Evolutionary conservation across 2,797 vertebrate genomes (phyloP).

Genomic region (Esox lucius): DNA sequence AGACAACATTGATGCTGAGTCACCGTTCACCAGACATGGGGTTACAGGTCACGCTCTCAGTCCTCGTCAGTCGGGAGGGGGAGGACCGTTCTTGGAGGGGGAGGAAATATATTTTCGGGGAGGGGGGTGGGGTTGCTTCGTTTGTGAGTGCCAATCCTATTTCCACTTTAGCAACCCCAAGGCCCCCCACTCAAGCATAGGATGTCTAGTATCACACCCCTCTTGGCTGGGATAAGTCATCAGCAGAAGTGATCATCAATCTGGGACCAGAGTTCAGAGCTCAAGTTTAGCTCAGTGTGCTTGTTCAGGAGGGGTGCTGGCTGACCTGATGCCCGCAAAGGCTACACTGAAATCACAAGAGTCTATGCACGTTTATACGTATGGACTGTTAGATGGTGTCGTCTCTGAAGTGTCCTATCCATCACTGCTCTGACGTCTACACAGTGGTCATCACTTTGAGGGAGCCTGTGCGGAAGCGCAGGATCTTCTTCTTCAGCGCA

Average conservation of each 20-base stretch:
- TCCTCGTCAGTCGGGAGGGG: not conserved
- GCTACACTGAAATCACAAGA: not conserved
- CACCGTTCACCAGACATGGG: not conserved
- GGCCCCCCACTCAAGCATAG: not conserved
- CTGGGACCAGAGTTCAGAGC: not conserved
- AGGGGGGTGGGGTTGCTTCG: not conserved
- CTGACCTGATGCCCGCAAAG: not conserved
- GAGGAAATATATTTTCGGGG: not conserved
- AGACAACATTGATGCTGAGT: constrained; percentile 5
- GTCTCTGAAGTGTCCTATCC: not conserved
- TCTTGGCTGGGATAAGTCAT: not conserved
- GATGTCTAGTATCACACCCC: not conserved
- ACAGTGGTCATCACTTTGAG: constrained; percentile 92
- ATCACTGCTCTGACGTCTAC: constrained; percentile 52
- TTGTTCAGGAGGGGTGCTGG: not conserved
- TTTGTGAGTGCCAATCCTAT: not conserved
- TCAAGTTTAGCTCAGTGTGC: not conserved
- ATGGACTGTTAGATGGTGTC: not conserved
- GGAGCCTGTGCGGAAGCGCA: constrained; percentile 86
- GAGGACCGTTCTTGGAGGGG: not conserved
- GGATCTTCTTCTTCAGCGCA: constrained; percentile 88
- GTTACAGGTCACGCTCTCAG: not conserved
- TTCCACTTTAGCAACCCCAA: not conserved
- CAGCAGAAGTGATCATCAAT: not conserved
- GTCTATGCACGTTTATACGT: not conserved